Percentiles rank a stretch among this genome's conserved stretches.
Conservation (phyloP, 1,140 invertebrate species). For the Danaus melanippus region DNA sequence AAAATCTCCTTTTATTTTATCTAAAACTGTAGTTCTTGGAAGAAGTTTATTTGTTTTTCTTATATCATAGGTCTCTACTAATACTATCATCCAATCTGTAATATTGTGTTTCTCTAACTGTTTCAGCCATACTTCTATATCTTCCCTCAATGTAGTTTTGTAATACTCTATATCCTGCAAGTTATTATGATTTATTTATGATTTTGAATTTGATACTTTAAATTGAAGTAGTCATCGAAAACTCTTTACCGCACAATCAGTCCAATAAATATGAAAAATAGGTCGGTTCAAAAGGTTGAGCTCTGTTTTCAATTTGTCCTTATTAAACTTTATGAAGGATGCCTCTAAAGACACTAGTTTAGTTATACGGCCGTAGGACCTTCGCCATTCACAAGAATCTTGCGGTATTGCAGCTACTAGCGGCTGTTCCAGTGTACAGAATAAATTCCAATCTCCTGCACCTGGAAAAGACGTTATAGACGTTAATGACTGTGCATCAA, state of each 20-base stretch:
- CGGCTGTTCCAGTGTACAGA: conserved; percentile 84
- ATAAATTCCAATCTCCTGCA: conserved; percentile 90
- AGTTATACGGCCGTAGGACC: conserved; percentile 84
- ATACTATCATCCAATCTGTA: conserved; percentile 93
- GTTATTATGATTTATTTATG: conserved; percentile 18
- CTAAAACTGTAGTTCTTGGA: conserved; percentile 92
- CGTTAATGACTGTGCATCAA: not conserved
- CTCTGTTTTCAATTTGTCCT: conserved; percentile 79
- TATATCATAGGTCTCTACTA: conserved; percentile 93
- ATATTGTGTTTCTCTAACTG: conserved; percentile 82
- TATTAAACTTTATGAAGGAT: conserved; percentile 86
- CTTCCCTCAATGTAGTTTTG: conserved; percentile 87
- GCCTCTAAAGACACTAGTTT: conserved; percentile 89
- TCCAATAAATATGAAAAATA: conserved; percentile 96
- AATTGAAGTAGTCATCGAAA: conserved; percentile 6
- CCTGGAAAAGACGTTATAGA: conserved; percentile 71
- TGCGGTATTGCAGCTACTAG: conserved; percentile 85
- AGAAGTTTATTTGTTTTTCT: conserved; percentile 93
- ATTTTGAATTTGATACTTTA: not conserved
- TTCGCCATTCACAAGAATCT: conserved; percentile 91
- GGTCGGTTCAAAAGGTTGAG: conserved; percentile 87
- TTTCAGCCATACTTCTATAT: conserved; percentile 90
- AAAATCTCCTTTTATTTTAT: conserved; percentile 96
- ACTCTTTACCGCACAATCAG: conserved; percentile 87
- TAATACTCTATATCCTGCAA: conserved; percentile 92